A percentile compares a stretch with the other conserved stretches of the same genome.
Conservation (phyloP, 1,140 invertebrate species). For the Cotesia vestalis region DNA sequence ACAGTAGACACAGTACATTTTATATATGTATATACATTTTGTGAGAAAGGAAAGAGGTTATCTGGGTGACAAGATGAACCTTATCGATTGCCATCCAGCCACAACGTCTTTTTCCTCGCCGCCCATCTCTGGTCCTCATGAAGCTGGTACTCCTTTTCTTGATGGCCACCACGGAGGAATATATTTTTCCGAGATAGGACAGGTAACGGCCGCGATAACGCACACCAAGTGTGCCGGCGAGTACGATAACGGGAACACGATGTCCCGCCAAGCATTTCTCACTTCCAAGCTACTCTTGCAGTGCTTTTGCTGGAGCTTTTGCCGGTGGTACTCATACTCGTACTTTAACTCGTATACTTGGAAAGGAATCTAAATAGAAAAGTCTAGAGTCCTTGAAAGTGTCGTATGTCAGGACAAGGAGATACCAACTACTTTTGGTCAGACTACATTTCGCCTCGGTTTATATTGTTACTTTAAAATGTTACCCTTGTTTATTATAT, state of each 20-base stretch:
- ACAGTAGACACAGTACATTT: no score
- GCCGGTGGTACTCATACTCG: no score
- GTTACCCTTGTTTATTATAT: no score
- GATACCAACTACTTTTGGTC: no score
- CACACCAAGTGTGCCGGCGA: slow-evolving; percentile 6
- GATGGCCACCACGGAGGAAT: neutral
- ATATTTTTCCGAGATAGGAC: slow-evolving; percentile 2
- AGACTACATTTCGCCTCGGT: no score
- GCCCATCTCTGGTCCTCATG: neutral
- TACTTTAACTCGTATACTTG: no score
- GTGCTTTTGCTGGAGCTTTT: neutral
- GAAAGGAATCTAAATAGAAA: no score
- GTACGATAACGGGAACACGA: slow-evolving; percentile 1
- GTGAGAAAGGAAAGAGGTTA: neutral
- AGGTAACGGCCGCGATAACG: slow-evolving; percentile 1
- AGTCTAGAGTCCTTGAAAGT: no score
- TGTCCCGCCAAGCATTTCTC: neutral
- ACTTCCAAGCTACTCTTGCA: neutral
- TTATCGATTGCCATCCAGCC: slow-evolving; percentile 7
- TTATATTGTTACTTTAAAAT: no score
- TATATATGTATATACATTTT: no score
- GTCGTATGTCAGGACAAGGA: no score
- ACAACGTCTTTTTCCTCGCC: neutral
- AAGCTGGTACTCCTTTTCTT: neutral
- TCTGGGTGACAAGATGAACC: slow-evolving; percentile 4